A percentile compares a stretch with the other conserved stretches of the same genome.
phyloP scores from a whole-genome alignment of 2,797 vertebrate genomes.

The Alouatta caraya region DNA sequence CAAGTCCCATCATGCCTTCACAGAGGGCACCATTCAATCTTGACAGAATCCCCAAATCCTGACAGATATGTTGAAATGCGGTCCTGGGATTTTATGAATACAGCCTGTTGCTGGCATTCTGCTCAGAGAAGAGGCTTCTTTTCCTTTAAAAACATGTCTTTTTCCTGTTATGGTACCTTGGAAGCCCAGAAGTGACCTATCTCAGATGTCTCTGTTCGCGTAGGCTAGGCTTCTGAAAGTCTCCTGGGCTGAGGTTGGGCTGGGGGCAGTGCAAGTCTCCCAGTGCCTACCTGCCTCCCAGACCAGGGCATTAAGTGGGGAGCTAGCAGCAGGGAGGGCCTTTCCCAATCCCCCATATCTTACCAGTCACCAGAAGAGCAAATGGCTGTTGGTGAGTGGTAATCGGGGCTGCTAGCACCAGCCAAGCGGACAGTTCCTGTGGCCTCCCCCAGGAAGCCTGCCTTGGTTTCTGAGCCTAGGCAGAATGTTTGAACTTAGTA shows the following conservation, averaged over 20 bases:
- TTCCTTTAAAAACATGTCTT: background rate
- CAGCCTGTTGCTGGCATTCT: background rate
- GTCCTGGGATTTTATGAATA: background rate
- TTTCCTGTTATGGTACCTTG: background rate
- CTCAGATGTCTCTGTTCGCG: accelerated
- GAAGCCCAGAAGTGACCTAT: background rate
- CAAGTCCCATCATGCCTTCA: background rate
- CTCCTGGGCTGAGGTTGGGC: background rate
- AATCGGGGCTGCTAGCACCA: accelerated
- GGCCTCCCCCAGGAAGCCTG: background rate
- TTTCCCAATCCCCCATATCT: background rate
- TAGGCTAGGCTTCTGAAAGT: background rate
- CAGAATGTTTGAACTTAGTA: background rate
- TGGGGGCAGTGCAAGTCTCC: accelerated
- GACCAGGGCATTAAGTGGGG: background rate
- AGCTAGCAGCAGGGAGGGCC: background rate
- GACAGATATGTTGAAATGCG: accelerated
- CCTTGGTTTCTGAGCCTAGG: background rate
- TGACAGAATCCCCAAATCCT: background rate
- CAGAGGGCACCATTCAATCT: no score
- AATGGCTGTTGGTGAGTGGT: background rate
- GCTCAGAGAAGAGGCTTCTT: background rate
- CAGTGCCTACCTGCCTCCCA: accelerated
- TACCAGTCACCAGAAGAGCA: background rate
- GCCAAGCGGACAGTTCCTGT: accelerated